phyloP scores from a whole-genome alignment of 2,797 vertebrate genomes.

The Megaceryle alcyon region DNA sequence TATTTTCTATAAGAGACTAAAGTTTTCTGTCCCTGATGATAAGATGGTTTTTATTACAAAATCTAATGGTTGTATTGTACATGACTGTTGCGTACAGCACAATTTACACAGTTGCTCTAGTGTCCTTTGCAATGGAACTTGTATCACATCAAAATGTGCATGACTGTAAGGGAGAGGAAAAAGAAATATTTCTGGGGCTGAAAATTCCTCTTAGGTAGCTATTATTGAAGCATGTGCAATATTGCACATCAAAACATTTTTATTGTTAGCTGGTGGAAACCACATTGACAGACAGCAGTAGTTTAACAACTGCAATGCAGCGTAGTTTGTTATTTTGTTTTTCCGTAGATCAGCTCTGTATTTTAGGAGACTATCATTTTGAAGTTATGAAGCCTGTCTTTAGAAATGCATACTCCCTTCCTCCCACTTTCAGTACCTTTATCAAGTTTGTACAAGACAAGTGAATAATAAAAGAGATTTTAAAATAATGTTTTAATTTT shows the following conservation, averaged over 20 bases:
- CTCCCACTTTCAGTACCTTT: background rate
- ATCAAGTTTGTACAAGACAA: background rate
- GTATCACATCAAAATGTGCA: background rate
- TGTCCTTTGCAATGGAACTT: background rate
- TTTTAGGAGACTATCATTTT: background rate
- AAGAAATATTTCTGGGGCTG: background rate
- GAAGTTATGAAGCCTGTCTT: background rate
- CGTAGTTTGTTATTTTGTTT: background rate
- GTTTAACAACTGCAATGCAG: background rate
- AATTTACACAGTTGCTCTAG: background rate
- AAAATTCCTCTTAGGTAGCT: background rate
- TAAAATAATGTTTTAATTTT: background rate
- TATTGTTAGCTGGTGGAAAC: background rate
- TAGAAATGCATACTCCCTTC: background rate
- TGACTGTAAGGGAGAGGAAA: background rate
- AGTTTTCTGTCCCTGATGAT: background rate
- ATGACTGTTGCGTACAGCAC: background rate
- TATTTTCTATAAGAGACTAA: background rate
- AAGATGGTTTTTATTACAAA: background rate
- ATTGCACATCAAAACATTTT: slow-evolving; percentile 3
- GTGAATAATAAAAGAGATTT: background rate
- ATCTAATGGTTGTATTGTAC: background rate
- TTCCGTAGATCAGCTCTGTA: background rate
- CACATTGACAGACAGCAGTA: background rate
- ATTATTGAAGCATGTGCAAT: background rate